These are phyloP conservation scores for Amaurobius ferox DNA, from an alignment of 2,888 invertebrate genomes.

Conservation along the genomic window DNA sequence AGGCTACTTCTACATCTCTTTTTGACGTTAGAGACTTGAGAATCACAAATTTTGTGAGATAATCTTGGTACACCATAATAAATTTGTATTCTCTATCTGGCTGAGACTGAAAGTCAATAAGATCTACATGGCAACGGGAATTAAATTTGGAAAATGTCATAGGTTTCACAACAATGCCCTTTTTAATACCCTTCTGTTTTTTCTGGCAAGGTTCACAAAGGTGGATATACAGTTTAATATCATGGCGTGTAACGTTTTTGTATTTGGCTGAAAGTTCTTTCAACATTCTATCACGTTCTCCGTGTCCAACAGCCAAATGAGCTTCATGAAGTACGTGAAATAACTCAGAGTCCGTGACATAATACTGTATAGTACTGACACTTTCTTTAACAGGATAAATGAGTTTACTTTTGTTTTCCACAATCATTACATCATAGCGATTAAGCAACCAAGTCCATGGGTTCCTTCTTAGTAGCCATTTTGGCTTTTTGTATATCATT, in stretches of 20 bases:
- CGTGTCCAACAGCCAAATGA: conserved; percentile 6
- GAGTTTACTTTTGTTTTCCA: conserved; percentile 16
- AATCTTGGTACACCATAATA: conserved; percentile 70
- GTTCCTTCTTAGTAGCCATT: too few relatives aligned
- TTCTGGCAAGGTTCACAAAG: conserved; percentile 63
- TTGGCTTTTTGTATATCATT: too few relatives aligned
- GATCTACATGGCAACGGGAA: conserved; percentile 71
- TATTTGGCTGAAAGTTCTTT: conserved; percentile 6
- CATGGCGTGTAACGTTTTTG: background rate
- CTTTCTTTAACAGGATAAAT: conserved; percentile 22
- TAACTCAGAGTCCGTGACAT: background rate
- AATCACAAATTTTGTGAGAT: conserved; percentile 72
- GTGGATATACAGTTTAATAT: background rate
- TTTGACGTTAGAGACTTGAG: conserved; percentile 67
- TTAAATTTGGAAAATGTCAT: conserved; percentile 28
- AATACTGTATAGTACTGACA: conserved; percentile 15
- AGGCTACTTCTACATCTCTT: conserved; percentile 65
- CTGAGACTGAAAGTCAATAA: conserved; percentile 57
- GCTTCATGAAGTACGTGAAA: conserved; percentile 15
- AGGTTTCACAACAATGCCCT: too few relatives aligned
- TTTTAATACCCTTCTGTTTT: conserved; percentile 50
- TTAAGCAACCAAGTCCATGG: too few relatives aligned
- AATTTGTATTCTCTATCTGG: conserved; percentile 70
- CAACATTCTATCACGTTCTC: conserved; percentile 1
- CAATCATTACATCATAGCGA: conserved; percentile 4